phyloP scores from a whole-genome alignment of 2,888 invertebrate species.

The Pterostichus niger region DNA sequence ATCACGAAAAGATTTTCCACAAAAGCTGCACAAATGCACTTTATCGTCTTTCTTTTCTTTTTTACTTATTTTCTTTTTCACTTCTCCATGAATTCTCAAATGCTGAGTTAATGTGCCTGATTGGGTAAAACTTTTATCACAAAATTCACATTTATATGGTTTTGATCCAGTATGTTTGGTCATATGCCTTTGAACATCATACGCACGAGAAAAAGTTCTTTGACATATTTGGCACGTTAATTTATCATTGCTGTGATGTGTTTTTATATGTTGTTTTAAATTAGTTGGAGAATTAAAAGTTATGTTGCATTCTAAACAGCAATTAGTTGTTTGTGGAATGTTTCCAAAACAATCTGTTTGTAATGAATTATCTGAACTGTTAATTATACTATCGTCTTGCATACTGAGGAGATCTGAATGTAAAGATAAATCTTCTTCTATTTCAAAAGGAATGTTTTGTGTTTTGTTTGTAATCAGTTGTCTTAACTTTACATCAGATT shows the following conservation, averaged over 20 bases:
- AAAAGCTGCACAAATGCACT: conserved; percentile 72
- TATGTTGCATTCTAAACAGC: conserved; percentile 63
- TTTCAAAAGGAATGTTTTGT: too few species aligned
- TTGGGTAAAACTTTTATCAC: conserved; percentile 71
- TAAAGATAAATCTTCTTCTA: too few species aligned
- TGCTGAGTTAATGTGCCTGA: conserved; percentile 71
- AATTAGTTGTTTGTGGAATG: background rate
- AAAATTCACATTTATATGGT: conserved; percentile 70
- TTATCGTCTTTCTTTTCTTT: conserved; percentile 67
- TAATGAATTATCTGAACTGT: background rate
- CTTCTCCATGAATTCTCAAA: conserved; percentile 68
- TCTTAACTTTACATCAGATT: conserved; percentile 56
- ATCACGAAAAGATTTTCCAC: conserved; percentile 73
- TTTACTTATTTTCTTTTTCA: conserved; percentile 64
- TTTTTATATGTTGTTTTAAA: conserved; percentile 47
- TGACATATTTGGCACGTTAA: conserved; percentile 49
- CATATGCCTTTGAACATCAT: conserved; percentile 73
- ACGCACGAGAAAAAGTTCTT: conserved; percentile 69
- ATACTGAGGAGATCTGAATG: background rate
- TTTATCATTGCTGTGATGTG: conserved; percentile 39
- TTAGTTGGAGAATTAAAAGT: conserved; percentile 24
- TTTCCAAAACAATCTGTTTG: background rate
- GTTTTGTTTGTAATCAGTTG: background rate
- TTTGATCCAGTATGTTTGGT: conserved; percentile 71
- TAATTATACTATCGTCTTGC: background rate